Conservation (phyloP, 2,113 vertebrate genomes). For the Syngnathoides biaculeatus region DNA sequence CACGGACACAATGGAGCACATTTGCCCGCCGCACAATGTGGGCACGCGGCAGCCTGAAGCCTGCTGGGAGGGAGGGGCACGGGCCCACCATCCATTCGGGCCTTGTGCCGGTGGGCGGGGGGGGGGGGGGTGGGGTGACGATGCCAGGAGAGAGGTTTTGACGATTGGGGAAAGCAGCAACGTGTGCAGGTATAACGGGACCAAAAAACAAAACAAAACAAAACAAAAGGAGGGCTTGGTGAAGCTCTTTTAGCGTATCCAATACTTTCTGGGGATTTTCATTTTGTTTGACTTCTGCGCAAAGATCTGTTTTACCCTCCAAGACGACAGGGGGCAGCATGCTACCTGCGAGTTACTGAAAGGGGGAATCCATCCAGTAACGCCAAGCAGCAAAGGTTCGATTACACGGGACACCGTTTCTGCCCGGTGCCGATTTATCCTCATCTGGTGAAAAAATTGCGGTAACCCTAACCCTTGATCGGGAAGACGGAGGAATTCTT, state of each 20-base stretch:
- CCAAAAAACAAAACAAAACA: slow-evolving; percentile 11
- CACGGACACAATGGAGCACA: slow-evolving; percentile 67
- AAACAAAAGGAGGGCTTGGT: background rate
- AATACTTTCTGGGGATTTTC: too few relatives aligned
- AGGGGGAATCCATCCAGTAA: too few relatives aligned
- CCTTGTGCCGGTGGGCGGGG: slow-evolving; percentile 38
- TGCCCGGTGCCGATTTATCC: too few relatives aligned
- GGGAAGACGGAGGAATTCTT: too few relatives aligned
- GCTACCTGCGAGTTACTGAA: too few relatives aligned
- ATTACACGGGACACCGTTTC: too few relatives aligned
- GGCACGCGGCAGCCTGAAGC: slow-evolving; percentile 41
- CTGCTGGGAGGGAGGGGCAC: slow-evolving; percentile 20
- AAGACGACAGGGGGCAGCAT: too few relatives aligned
- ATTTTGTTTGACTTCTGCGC: too few relatives aligned
- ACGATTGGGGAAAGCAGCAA: slow-evolving; percentile 18
- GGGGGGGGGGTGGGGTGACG: slow-evolving; percentile 8
- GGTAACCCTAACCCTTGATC: too few relatives aligned
- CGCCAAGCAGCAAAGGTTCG: too few relatives aligned
- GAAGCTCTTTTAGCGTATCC: background rate
- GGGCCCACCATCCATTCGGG: slow-evolving; percentile 41
- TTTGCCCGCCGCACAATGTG: slow-evolving; percentile 64
- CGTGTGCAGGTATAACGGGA: slow-evolving; percentile 6
- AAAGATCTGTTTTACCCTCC: too few relatives aligned
- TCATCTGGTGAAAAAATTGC: too few relatives aligned
- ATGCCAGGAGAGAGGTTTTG: slow-evolving; percentile 35